Conservation (phyloP, 2,113 vertebrate genomes). For the Mus pahari region DNA sequence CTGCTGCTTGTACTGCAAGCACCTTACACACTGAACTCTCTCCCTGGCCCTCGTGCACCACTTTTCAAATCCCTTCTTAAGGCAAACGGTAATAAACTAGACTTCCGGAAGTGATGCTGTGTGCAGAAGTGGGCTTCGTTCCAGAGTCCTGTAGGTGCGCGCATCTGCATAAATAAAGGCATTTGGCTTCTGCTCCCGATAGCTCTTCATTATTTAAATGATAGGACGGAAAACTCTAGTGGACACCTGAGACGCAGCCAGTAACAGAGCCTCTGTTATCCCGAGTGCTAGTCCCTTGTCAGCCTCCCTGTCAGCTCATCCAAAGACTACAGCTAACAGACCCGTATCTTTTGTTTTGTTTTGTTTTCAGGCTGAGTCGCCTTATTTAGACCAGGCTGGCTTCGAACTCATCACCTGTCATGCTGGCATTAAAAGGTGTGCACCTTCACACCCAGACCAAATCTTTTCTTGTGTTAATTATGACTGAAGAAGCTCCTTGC, state of each 20-base stretch:
- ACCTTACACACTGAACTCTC: too few relatives aligned
- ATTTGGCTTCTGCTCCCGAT: slow-evolving; percentile 7
- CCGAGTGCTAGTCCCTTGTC: neutral
- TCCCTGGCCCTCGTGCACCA: neutral
- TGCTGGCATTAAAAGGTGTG: neutral
- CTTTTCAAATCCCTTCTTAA: neutral
- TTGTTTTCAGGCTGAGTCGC: neutral
- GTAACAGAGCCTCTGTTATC: slow-evolving; percentile 42
- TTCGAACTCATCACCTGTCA: neutral
- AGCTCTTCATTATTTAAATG: slow-evolving; percentile 75
- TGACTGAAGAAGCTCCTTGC: neutral
- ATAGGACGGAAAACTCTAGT: slow-evolving; percentile 57
- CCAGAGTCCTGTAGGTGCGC: neutral
- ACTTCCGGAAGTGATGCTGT: neutral
- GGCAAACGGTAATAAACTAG: neutral
- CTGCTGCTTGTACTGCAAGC: neutral
- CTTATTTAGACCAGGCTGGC: neutral
- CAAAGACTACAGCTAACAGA: neutral
- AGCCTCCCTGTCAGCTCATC: neutral
- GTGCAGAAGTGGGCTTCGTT: neutral
- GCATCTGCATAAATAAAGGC: neutral
- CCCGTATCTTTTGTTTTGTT: neutral
- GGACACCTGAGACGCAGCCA: slow-evolving; percentile 16
- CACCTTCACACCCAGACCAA: neutral
- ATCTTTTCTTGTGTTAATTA: neutral